Conservation (phyloP, 1,140 invertebrate species). For the Hyles vespertilio region DNA sequence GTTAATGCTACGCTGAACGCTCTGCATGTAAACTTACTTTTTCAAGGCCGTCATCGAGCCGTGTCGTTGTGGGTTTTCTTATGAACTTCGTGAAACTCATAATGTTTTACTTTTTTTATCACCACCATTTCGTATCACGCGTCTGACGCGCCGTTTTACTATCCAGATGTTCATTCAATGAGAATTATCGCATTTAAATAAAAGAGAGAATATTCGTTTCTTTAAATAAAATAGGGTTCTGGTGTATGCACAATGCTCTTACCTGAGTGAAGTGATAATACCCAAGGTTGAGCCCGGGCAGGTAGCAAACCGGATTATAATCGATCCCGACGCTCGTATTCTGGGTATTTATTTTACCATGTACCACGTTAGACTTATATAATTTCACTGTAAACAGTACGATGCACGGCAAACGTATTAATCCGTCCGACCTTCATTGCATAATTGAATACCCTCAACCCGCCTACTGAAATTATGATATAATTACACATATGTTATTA, state of each 20-base stretch:
- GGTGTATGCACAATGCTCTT: slow-evolving; percentile 45
- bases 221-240: slow-evolving; percentile 35
- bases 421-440: too few species aligned
- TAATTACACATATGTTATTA: too few species aligned
- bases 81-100: too few species aligned
- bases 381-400: too few species aligned
- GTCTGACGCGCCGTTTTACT: slow-evolving; percentile 1
- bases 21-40: too few species aligned
- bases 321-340: slow-evolving; percentile 27
- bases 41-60: too few species aligned
- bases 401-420: too few species aligned
- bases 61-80: too few species aligned
- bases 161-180: slow-evolving; percentile 38
- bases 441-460: too few species aligned
- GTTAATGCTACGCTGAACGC: too few species aligned
- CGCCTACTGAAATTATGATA: too few species aligned
- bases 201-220: slow-evolving; percentile 31
- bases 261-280: slow-evolving; percentile 49
- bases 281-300: slow-evolving; percentile 33
- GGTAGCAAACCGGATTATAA: slow-evolving; percentile 52
- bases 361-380: neutral
- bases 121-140: slow-evolving; percentile 4
- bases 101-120: neutral
- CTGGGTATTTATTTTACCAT: slow-evolving; percentile 20
- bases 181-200: slow-evolving; percentile 27